Evolutionary conservation across 2,888 invertebrate genomes (phyloP).

Genomic region (Muscina levida): DNA sequence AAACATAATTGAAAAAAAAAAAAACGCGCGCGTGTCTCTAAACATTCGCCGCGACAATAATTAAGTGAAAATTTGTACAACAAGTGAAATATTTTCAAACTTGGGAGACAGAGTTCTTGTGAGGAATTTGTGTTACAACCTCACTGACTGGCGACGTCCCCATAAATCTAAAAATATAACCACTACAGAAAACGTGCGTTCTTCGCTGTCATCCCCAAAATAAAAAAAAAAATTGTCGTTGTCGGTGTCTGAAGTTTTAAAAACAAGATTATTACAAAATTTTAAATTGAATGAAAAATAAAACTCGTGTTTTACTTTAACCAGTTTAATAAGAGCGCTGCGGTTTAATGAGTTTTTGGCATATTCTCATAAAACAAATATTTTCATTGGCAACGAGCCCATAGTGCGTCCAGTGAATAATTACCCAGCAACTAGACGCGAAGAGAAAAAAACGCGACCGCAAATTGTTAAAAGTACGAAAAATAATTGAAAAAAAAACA

Average conservation of each 20-base stretch:
- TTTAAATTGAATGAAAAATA: constrained; percentile 8
- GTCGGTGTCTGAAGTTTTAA: constrained; percentile 20
- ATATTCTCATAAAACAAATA: constrained; percentile 26
- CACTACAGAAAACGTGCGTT: too few relatives aligned
- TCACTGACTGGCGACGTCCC: too few relatives aligned
- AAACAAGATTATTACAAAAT: background rate
- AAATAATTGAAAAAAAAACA: constrained; percentile 33
- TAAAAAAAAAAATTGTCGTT: background rate
- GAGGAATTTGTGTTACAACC: background rate
- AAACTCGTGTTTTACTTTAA: constrained; percentile 18
- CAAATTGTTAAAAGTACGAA: constrained; percentile 1
- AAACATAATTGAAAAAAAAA: constrained; percentile 1
- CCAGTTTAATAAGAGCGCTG: background rate
- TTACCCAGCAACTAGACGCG: constrained; percentile 29
- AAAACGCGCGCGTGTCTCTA: constrained; percentile 19
- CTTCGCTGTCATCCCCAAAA: too few relatives aligned
- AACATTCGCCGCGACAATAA: constrained; percentile 15
- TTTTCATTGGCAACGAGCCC: constrained; percentile 72
- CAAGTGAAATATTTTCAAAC: constrained; percentile 26
- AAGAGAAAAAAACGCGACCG: constrained; percentile 21
- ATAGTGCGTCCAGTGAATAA: constrained; percentile 49
- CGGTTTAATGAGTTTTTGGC: constrained; percentile 30
- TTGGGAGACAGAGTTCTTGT: constrained; percentile 5
- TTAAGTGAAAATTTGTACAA: constrained; percentile 4
- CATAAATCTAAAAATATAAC: too few relatives aligned